phyloP scores from a whole-genome alignment of 2,888 invertebrate species.

The Orchesellides sinensis region DNA sequence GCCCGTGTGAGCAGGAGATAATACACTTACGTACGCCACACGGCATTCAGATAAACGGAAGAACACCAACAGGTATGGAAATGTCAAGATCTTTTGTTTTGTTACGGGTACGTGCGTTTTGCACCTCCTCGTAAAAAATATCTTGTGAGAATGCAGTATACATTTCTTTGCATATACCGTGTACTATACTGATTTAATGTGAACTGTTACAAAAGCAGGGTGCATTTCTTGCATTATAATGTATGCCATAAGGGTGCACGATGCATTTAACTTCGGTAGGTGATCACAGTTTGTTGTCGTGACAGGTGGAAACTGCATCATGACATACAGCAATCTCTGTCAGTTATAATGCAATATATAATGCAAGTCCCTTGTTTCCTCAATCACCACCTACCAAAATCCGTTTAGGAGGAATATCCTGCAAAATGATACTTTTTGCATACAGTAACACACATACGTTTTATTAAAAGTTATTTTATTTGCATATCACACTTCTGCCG shows the following conservation, averaged over 20 bases:
- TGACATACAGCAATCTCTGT: constrained; percentile 13
- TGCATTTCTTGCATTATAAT: no score
- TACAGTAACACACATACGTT: no score
- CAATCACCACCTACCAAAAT: not conserved
- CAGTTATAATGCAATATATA: not conserved
- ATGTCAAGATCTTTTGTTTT: constrained; percentile 22
- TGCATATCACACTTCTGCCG: not conserved
- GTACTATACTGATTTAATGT: no score
- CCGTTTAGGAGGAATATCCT: not conserved
- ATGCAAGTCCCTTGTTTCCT: not conserved
- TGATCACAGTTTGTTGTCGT: constrained; percentile 46
- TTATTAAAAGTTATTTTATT: no score
- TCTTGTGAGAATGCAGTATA: not conserved
- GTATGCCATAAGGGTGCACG: constrained; percentile 33
- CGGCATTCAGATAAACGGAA: constrained; percentile 31
- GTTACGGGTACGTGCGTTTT: constrained; percentile 48
- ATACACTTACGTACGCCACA: no score
- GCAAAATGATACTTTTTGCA: no score
- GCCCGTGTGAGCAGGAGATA: not conserved
- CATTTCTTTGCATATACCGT: no score
- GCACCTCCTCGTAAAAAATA: constrained; percentile 5
- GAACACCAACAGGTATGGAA: constrained; percentile 55
- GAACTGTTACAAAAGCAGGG: constrained; percentile 27
- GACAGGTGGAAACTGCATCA: constrained; percentile 45
- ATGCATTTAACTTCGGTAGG: constrained; percentile 17